phyloP scores from a whole-genome alignment of 1,140 invertebrate species.

The Drosophila littoralis region DNA sequence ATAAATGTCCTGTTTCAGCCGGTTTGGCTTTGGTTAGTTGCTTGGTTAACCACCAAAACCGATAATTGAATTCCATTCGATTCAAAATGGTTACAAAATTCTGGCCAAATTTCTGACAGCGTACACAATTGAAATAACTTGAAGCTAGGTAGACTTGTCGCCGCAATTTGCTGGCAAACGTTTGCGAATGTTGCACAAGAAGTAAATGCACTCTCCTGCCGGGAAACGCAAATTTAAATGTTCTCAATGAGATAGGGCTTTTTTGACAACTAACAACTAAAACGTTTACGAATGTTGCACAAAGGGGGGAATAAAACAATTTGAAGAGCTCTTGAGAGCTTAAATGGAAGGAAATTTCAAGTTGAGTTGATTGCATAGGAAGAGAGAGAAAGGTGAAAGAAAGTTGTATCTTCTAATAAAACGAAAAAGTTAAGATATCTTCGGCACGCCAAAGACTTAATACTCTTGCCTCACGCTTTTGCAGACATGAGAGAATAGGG shows the following conservation, averaged over 20 bases:
- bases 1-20: slow-evolving; percentile 8
- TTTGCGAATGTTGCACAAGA: too few relatives aligned
- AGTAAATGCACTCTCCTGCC: background rate
- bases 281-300: background rate
- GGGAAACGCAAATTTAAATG: too few relatives aligned
- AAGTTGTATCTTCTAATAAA: too few relatives aligned
- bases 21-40: slow-evolving; percentile 26
- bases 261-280: background rate
- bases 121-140: too few relatives aligned
- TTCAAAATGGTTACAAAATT: background rate
- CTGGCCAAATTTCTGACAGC: background rate
- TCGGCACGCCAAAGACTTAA: too few relatives aligned
- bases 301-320: background rate
- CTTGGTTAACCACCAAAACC: slow-evolving; percentile 37
- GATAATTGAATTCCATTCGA: slow-evolving; percentile 53
- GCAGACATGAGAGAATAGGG: too few relatives aligned
- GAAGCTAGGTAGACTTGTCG: too few relatives aligned
- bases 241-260: too few relatives aligned
- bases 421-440: too few relatives aligned
- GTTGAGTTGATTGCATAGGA: too few relatives aligned
- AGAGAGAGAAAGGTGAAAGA: background rate
- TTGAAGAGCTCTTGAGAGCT: background rate
- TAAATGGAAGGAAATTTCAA: background rate
- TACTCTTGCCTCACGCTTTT: too few relatives aligned
- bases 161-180: too few relatives aligned